These are phyloP conservation scores for Tamias sibiricus DNA, from an alignment of 2,113 vertebrate genomes.

Conservation along the genomic window DNA sequence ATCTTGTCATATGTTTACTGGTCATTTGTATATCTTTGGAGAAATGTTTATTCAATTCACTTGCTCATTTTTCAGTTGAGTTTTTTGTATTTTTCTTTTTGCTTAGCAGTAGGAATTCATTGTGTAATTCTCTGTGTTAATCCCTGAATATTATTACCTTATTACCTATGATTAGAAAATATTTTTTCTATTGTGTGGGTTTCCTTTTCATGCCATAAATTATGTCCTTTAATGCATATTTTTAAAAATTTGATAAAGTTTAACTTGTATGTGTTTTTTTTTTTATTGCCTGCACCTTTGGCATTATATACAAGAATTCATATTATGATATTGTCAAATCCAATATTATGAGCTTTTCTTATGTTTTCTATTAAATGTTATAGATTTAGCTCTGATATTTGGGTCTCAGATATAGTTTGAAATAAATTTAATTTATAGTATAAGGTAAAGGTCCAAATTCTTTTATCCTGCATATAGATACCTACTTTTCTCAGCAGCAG, in stretches of 20 bases:
- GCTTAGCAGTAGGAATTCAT: not conserved
- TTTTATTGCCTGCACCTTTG: not conserved
- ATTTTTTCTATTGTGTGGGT: not conserved
- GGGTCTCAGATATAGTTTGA: not conserved
- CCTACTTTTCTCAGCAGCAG: not conserved
- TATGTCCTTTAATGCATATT: not conserved
- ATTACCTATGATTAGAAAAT: not conserved
- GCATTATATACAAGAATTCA: not conserved
- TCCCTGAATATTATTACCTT: not conserved
- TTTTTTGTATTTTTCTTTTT: not conserved
- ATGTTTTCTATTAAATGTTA: not conserved
- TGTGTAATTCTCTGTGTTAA: not conserved
- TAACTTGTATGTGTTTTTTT: not conserved
- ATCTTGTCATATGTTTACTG: not conserved
- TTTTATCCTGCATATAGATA: not conserved
- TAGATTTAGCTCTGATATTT: not conserved
- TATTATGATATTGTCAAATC: not conserved
- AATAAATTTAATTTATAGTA: not conserved
- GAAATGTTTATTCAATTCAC: not conserved
- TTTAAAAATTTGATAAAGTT: not conserved
- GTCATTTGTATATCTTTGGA: not conserved
- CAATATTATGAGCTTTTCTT: not conserved
- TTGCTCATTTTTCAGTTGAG: not conserved
- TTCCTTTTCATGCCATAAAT: not conserved
- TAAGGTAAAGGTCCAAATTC: not conserved